A percentile compares a stretch with the other conserved stretches of the same genome.
phyloP scores from a whole-genome alignment of 2,113 vertebrate species.

The Canis aureus region DNA sequence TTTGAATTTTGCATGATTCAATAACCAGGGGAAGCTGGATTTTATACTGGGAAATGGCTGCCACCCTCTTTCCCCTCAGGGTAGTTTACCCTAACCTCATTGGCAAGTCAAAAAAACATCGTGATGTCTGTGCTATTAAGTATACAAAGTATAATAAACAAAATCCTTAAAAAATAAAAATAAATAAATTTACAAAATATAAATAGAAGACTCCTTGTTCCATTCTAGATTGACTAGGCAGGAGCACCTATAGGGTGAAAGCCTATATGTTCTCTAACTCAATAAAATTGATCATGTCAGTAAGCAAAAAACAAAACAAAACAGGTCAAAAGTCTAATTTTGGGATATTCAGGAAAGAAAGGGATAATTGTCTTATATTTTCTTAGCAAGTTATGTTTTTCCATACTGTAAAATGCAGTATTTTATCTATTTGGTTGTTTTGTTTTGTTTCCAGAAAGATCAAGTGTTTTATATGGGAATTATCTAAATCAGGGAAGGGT shows the following conservation, averaged over 20 bases:
- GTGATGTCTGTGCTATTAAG: neutral
- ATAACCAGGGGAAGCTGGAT: neutral
- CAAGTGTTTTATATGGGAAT: neutral
- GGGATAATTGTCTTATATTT: neutral
- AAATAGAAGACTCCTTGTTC: neutral
- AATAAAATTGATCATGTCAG: neutral
- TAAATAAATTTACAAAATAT: neutral
- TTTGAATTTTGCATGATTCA: neutral
- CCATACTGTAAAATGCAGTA: neutral
- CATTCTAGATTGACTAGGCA: neutral
- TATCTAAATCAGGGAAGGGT: neutral
- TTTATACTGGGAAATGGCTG: neutral
- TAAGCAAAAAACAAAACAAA: neutral
- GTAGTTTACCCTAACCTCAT: neutral
- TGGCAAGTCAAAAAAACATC: neutral
- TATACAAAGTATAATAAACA: neutral
- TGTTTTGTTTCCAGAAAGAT: neutral
- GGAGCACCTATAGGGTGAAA: neutral
- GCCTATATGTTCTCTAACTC: neutral
- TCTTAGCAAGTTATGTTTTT: neutral
- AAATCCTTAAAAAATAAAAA: neutral
- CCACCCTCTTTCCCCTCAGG: neutral
- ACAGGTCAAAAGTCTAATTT: neutral
- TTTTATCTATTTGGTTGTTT: neutral
- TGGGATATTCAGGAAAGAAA: neutral